Base-by-base conservation (phyloP, 35 echinoderm and acorn worm species). In the Apostichopus parvimensis region DNA sequence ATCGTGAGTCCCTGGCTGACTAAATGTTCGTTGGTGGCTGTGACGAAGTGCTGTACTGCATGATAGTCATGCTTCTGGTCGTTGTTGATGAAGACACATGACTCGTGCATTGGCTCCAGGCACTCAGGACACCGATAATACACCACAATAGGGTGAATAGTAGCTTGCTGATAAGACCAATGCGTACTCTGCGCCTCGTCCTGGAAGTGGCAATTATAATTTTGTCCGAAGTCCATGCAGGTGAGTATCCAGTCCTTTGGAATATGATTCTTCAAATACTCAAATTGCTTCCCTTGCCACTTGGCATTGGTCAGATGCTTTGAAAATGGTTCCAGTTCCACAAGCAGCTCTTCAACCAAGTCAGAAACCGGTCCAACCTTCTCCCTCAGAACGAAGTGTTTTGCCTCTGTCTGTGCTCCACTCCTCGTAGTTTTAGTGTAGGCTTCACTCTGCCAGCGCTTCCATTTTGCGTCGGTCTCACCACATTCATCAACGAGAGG, bases 21-120 rank as follows among this genome's bases (percentile, higher is more conserved):
- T 14, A 93, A 59, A 13, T 92, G 53, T 6, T 95, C 17, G 5
- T 93, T 55, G 2, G 73, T 76, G 4, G 89, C 60, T 9, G 5
- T 65, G 12, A 59, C 73, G 26, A 95, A 95, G 12, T 45, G 2
- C 6, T 92, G 90, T 1, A 93, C 84, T 34, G 91, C 94, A 83
- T 93, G 91, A 56, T 95, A 76, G 21, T 95, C 94, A 83, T 95
- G 94, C 0, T 4, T 83, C 8, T 82, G 87, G 62, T 90, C 94
- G 13, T 79, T 3, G 5, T 83, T 77, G 20, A 95, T 89, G 18
- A 80, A 58, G 10, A 95, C 91, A 8, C 92, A 54, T 5, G 79
- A 94, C 8, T 92, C 28, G 14, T 89, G 92, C 60, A 92, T 53
- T 9, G 54, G 6, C 7, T 71, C 34, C 4, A 54, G 8, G 61